Evolutionary conservation across 2,888 invertebrate genomes (phyloP), one percentile per base, ranked within the genome.

Genomic region (Aporophyla nigra): DNA sequence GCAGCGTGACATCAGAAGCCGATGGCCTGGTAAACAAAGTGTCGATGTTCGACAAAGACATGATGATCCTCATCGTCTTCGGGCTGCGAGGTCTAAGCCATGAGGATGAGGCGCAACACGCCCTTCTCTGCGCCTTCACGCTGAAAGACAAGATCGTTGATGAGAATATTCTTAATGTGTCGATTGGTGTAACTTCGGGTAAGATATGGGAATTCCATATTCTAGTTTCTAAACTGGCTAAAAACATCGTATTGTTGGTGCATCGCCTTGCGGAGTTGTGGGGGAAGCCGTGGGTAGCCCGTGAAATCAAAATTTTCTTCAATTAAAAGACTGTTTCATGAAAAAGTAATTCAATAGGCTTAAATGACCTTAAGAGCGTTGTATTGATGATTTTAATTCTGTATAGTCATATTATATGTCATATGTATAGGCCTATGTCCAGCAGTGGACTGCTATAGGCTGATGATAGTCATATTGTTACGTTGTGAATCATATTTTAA

Each of bases 71-170:
- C 12, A 97, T 98, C 0, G 97, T 98, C 46, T 98, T 98, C 90
- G 98, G 98, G 0, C 92, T 98, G n/a, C 97, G 98, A 67, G 98
- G 98, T 0, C 97, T 97, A 75, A 98, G 98, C 89, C 97, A 98
- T 83, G 97, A 98, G 85, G 94, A 97, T 71, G 98, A 98, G 89
- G 97, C 97, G 40, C 97, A 97, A 79, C 97, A 97, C 54, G 98
- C 98, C 0, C 89, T 98, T 27, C 95, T 97, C 59, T 98, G 98
- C 88, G 97, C 98, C 0, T 94, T 94, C 12, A 95, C 97, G 74
- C 93, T 98, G 68, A 97, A 97, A 68, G 92, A 95, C 10, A 94
- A 91, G 14, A 93, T 98, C 21, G 92, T 90, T 33, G 92, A 95
- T 59, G 89, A 93, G 1, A 92, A 97, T 76, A 96, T 98, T 53